Evolutionary conservation across 2,888 invertebrate genomes (phyloP), one percentile per base, ranked within the genome.

Genomic region (Strigamia transsilvanica): DNA sequence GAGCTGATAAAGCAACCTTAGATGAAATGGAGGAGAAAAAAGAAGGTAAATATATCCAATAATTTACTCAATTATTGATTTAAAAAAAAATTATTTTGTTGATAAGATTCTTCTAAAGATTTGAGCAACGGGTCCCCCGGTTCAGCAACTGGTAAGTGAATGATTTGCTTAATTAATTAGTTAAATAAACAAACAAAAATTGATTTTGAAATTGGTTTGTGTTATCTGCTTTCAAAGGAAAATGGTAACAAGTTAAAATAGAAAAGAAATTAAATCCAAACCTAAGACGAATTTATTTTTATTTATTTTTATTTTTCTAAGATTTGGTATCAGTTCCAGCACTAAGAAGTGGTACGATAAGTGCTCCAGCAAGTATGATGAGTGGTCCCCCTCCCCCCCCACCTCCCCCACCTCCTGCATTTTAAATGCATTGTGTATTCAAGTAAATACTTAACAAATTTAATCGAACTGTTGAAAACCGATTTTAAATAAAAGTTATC

Each of bases 1-100:
- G 94, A 87, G 85, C 86, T 51, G 87, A 88, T 80, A 61, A 51
- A 56, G 51, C 38, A 23, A 81, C 61, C 12, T 34, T 79, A 7
- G 81, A 82, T 12, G 61, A 81, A 38, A 13, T 42, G 18, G 80
- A 34, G 12, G 80, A 80, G 10, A 38, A 80, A 12, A 61, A 61
- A 61, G 61, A 61, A 18, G 61, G 61, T 61, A 9, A 21, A 23
- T 10, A 21, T 56, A n/a, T 10, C 5, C 13, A n/a, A 12, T 56
- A 15, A 61, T 61, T 18, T 61, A 61, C n/a, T 15, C 18, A 6
- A 3, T 46, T 46, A 15, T 46, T 10, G 12, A 13, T 10, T 15
- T 18, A 21, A n/a, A n/a, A n/a, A n/a, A n/a, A n/a, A 51, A 3
- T n/a, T 6, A 2, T n/a, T 51, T 13, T 51, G 13, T 51, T 9